Evolutionary conservation across 2,113 vertebrate species (phyloP).

Genomic region (Poicephalus gulielmi): DNA sequence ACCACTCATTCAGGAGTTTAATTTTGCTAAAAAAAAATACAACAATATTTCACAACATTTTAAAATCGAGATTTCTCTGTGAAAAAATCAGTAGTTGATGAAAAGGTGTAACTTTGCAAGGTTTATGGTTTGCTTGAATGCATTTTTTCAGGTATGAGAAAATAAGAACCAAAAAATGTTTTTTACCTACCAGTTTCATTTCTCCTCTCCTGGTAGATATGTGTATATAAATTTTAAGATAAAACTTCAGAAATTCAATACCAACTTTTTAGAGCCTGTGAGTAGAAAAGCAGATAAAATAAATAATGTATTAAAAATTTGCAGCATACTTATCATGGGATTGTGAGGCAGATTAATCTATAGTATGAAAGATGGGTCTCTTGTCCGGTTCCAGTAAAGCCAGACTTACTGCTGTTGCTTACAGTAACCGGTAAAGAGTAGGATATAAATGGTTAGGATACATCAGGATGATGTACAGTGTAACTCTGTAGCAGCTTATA

Average conservation of each 20-base stretch:
- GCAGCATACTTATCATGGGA: background rate
- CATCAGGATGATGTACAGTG: background rate
- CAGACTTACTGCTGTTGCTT: constrained; percentile 15
- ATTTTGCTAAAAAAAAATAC: background rate
- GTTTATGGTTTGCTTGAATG: background rate
- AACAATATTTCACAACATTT: background rate
- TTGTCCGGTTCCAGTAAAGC: constrained; percentile 44
- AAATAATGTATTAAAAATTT: constrained; percentile 8
- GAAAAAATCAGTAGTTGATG: background rate
- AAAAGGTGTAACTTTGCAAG: background rate
- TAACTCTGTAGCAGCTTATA: background rate
- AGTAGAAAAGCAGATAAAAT: background rate
- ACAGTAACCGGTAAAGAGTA: background rate
- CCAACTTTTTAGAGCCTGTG: background rate
- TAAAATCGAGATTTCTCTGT: background rate
- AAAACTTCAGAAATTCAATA: background rate
- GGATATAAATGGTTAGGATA: background rate
- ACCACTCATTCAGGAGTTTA: background rate
- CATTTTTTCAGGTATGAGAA: background rate
- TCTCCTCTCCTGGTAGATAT: background rate
- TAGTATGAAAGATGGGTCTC: constrained; percentile 14
- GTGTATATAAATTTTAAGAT: background rate
- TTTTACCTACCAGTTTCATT: background rate
- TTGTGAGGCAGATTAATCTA: constrained; percentile 25
- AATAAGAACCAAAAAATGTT: background rate